Evolutionary conservation across 2,113 vertebrate genomes (phyloP).

Genomic region (Lota lota): DNA sequence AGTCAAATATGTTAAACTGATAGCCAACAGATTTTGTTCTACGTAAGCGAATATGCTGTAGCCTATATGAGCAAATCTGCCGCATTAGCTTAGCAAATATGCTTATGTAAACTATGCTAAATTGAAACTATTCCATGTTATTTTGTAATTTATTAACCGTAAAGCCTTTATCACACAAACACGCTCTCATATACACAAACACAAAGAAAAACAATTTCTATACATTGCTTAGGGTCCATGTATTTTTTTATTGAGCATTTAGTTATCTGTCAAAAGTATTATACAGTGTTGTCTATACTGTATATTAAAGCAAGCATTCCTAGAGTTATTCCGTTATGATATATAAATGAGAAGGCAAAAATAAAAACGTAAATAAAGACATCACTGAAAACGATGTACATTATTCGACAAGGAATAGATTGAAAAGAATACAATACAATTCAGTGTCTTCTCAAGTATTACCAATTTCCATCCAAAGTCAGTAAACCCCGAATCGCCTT

Average conservation of each 20-base stretch:
- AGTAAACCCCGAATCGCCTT: conserved; percentile 23
- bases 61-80: no score
- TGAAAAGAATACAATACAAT: conserved; percentile 25
- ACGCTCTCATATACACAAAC: not conserved
- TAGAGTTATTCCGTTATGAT: conserved; percentile 15
- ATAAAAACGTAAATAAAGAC: conserved; percentile 21
- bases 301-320: conserved; percentile 10
- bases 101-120: not conserved
- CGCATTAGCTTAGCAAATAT: no score
- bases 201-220: not conserved
- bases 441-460: conserved; percentile 53
- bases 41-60: not conserved
- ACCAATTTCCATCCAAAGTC: conserved; percentile 41
- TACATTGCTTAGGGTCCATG: not conserved
- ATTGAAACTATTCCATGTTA: not conserved
- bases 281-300: conserved; percentile 20
- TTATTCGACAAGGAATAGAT: conserved; percentile 6
- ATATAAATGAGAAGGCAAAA: conserved; percentile 17
- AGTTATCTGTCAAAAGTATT: conserved; percentile 26
- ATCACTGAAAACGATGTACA: conserved; percentile 21
- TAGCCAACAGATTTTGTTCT: no score
- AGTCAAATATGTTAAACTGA: not conserved
- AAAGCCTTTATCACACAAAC: no score
- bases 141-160: no score
- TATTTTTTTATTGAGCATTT: conserved; percentile 37